Conservation (phyloP, 2,113 vertebrate species). For the Aix galericulata region DNA sequence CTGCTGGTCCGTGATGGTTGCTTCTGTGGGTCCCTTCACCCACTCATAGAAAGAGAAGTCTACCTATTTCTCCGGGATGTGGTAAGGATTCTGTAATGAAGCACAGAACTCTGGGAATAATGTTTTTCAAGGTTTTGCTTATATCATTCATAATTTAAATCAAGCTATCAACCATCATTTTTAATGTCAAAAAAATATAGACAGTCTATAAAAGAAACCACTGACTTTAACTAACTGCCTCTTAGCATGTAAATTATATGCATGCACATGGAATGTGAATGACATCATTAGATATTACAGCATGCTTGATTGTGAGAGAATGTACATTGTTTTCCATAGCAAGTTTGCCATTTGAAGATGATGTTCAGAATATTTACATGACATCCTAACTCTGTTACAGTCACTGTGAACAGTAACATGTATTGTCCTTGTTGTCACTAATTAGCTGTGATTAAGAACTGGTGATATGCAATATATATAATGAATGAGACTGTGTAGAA, state of each 20-base stretch:
- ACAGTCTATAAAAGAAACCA: neutral
- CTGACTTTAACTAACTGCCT: neutral
- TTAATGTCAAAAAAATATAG: neutral
- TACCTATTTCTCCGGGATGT: neutral
- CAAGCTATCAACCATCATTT: neutral
- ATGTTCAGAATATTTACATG: neutral
- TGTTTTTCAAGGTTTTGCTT: neutral
- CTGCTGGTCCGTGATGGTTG: neutral
- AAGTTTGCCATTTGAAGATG: neutral
- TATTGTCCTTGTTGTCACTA: neutral
- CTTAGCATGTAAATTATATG: neutral
- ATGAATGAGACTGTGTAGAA: neutral
- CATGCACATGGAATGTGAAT: neutral
- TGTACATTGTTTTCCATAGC: neutral
- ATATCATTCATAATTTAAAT: neutral
- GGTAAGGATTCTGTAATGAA: neutral
- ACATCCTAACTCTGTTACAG: neutral
- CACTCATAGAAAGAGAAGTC: neutral
- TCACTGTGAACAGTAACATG: neutral
- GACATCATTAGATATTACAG: neutral
- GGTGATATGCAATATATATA: neutral
- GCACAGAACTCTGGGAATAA: neutral
- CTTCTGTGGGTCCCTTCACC: neutral
- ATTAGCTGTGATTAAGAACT: neutral
- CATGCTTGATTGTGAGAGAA: neutral